Percentiles rank a stretch among this genome's conserved stretches.
Evolutionary conservation across 2,797 vertebrate genomes (phyloP).

Genomic region (Spheniscus humboldti): DNA sequence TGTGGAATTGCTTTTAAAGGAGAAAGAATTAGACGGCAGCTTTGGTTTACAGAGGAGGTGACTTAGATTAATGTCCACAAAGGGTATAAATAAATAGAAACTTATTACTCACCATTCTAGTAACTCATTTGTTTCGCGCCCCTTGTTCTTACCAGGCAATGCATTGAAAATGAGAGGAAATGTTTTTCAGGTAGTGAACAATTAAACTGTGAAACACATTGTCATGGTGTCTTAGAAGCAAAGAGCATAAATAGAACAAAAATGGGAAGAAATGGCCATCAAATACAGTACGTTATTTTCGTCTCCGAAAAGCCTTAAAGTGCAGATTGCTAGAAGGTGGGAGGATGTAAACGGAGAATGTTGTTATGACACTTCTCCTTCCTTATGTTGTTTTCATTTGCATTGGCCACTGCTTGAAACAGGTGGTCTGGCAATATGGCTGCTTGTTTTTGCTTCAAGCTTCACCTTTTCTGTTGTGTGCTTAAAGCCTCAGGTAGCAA

Average conservation of each 20-base stretch:
- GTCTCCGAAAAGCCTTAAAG: background rate
- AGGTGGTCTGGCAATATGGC: background rate
- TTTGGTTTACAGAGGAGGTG: background rate
- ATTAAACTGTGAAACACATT: background rate
- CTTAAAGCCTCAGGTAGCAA: background rate
- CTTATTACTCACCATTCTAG: background rate
- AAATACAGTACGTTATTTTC: background rate
- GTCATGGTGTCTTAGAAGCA: background rate
- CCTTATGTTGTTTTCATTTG: slow-evolving; percentile 7
- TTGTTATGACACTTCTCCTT: background rate
- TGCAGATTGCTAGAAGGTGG: background rate
- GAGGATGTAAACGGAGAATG: background rate
- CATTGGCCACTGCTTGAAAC: background rate
- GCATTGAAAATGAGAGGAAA: background rate
- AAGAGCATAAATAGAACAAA: background rate
- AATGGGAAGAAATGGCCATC: background rate
- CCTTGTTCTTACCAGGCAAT: background rate
- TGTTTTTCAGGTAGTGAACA: background rate
- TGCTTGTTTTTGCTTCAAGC: background rate
- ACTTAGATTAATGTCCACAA: background rate
- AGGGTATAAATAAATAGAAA: background rate
- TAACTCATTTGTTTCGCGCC: background rate
- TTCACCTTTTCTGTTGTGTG: background rate
- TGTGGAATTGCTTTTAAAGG: background rate
- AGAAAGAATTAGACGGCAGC: background rate